These are phyloP conservation scores for Brachypterus glaber DNA, from an alignment of 2,888 invertebrate species.

Conservation along the genomic window DNA sequence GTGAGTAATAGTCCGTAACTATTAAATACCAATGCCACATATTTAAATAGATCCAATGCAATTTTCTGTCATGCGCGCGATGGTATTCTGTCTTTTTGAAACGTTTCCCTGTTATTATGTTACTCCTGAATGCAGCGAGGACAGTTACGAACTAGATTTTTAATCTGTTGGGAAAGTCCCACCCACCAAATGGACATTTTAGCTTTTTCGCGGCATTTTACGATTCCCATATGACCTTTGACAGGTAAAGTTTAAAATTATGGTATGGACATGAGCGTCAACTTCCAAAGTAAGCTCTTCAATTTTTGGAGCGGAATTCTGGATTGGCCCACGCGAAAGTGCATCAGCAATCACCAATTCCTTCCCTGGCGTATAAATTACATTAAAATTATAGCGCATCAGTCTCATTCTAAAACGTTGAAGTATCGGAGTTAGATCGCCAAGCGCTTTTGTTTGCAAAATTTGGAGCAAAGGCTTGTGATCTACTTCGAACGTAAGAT, in stretches of 20 bases:
- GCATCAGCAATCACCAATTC: constrained; percentile 10
- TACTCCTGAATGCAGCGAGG: not conserved
- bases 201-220: constrained; percentile 3
- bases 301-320: constrained; percentile 3
- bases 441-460: constrained; percentile 11
- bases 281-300: constrained; percentile 2
- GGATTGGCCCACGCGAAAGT: not conserved
- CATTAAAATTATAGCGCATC: constrained; percentile 4
- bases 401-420: constrained; percentile 10
- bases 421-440: constrained; percentile 10
- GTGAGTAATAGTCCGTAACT: no score
- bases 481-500: constrained; percentile 10
- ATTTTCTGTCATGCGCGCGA: not conserved
- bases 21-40: no score
- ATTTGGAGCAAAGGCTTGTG: constrained; percentile 13
- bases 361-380: constrained; percentile 5
- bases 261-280: not conserved
- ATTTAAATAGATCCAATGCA: not conserved
- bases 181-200: not conserved
- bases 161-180: not conserved
- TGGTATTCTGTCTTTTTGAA: not conserved
- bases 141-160: no score
- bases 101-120: not conserved
- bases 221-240: constrained; percentile 6
- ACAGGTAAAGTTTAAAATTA: not conserved